Base-by-base conservation (phyloP, 1,140 invertebrate genomes). In the Aculops lycopersici region DNA sequence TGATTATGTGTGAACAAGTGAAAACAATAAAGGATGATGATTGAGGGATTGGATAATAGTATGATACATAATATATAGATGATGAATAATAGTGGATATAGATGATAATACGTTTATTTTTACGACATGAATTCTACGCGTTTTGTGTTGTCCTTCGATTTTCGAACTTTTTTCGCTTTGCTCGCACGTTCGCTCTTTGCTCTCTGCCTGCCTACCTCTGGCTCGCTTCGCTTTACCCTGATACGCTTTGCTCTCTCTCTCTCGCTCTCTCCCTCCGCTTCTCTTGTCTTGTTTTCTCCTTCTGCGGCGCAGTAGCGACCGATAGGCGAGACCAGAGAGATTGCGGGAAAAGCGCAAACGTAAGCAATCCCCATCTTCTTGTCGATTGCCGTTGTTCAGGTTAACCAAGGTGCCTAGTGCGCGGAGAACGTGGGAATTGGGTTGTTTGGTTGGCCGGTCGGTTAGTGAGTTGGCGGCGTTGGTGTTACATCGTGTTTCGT, bases 261-360 rank as follows among this genome's bases (percentile, higher is more conserved):
- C 37, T 38, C 37, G 14, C 37, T 38, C 37, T 38, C n/a, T 35
- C 31, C 31, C n/a, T 35, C 31, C 12, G 12, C 15, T 38, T 17
- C 14, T 38, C 15, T 14, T 38, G 13, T 38, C 15, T 38, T 19
- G 14, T 15, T 13, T 14, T 38, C 14, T 15, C 37, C 17, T 38
- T n/a, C n/a, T n/a, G n/a, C n/a, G n/a, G n/a, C n/a, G n/a, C n/a
- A n/a, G n/a, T n/a, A n/a, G n/a, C n/a, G n/a, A n/a, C n/a, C n/a
- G n/a, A n/a, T n/a, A n/a, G n/a, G n/a, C n/a, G n/a, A n/a, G n/a
- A n/a, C n/a, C n/a, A n/a, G n/a, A n/a, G n/a, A n/a, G n/a, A n/a
- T n/a, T n/a, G n/a, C n/a, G n/a, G n/a, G n/a, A n/a, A n/a, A n/a
- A n/a, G n/a, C n/a, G n/a, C n/a, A n/a, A n/a, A n/a, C n/a, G n/a